Evolutionary conservation across 2,797 vertebrate species (phyloP).

Genomic region (Eutrigla gurnardus): DNA sequence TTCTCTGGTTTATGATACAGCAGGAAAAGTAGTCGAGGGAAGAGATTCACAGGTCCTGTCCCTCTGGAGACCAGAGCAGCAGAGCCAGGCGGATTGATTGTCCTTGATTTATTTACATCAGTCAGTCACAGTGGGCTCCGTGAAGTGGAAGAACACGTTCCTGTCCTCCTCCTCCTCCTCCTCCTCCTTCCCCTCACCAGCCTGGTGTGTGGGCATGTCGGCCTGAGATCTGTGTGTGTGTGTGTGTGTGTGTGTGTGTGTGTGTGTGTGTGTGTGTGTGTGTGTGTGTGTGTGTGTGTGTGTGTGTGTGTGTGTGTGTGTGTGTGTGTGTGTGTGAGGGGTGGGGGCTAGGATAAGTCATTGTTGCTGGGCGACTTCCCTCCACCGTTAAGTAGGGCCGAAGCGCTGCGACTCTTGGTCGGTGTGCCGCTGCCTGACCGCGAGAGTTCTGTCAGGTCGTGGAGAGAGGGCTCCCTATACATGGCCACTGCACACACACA

Average conservation of each 20-base stretch:
- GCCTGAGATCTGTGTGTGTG: constrained; percentile 73
- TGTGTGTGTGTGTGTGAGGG: no score
- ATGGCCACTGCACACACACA: constrained; percentile 78
- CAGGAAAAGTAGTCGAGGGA: constrained; percentile 56
- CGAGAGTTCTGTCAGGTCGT: constrained; percentile 85
- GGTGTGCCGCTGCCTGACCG: constrained; percentile 84
- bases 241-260: constrained; percentile 24
- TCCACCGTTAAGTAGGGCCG: constrained; percentile 81
- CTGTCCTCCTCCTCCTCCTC: constrained; percentile 45
- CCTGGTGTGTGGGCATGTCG: constrained; percentile 69
- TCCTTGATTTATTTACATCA: constrained; percentile 82
- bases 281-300: no score
- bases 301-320: constrained; percentile 5
- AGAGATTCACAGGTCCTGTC: constrained; percentile 54
- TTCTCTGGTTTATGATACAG: constrained; percentile 54
- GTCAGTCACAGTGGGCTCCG: constrained; percentile 82
- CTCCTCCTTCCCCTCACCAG: constrained; percentile 58
- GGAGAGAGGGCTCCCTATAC: constrained; percentile 86
- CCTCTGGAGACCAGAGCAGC: constrained; percentile 64
- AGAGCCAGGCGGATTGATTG: constrained; percentile 74
- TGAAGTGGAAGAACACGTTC: constrained; percentile 71
- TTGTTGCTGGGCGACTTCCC: constrained; percentile 83
- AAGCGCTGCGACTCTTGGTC: constrained; percentile 85
- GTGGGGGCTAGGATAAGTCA: constrained; percentile 82
- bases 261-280: constrained; percentile 18